phyloP scores from a whole-genome alignment of 2,113 vertebrate species.

The Pardalotus punctatus region DNA sequence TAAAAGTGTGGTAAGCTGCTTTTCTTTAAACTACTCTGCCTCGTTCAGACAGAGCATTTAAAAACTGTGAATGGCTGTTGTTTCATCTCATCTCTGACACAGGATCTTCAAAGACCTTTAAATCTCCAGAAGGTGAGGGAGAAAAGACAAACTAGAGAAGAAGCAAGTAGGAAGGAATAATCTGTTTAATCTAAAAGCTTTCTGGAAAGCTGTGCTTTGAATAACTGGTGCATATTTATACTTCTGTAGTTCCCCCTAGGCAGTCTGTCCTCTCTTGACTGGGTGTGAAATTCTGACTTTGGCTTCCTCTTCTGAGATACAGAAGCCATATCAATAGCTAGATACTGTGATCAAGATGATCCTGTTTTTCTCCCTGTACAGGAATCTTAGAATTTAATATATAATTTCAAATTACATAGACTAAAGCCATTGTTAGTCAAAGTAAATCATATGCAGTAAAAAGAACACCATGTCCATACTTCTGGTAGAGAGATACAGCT shows the following conservation, averaged over 20 bases:
- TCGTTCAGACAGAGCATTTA: not conserved
- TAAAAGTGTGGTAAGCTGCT: conserved; percentile 11
- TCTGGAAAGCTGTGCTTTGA: conserved; percentile 17
- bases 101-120: conserved; percentile 5
- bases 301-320: not conserved
- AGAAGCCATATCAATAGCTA: not conserved
- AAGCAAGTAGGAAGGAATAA: not conserved
- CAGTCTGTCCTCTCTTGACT: not conserved
- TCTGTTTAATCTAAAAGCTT: not conserved
- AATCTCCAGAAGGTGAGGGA: not conserved
- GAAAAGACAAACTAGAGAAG: not conserved
- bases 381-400: not conserved
- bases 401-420: not conserved
- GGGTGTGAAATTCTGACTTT: conserved; percentile 7
- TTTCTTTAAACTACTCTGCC: not conserved
- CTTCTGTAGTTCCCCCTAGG: not conserved
- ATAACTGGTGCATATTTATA: not conserved
- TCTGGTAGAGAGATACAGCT: not conserved
- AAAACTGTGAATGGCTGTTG: not conserved
- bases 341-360: not conserved
- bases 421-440: not conserved
- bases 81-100: not conserved
- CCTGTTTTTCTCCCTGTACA: not conserved
- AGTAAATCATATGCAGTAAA: not conserved
- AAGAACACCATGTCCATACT: not conserved